phyloP scores from a whole-genome alignment of 1,140 invertebrate genomes.

The Condylostylus longicornis region DNA sequence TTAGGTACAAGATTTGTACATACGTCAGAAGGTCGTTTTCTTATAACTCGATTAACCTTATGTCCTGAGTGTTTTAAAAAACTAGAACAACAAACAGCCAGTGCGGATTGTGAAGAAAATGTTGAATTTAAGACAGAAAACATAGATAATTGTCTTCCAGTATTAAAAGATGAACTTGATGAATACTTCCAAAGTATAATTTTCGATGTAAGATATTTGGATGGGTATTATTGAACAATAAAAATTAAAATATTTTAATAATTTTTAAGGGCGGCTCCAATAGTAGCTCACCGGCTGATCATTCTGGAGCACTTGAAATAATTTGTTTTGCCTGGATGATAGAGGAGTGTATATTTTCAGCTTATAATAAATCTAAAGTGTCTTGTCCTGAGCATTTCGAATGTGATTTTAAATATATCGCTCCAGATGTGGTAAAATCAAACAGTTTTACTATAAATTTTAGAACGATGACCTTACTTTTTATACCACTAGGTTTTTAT shows the following conservation, averaged over 20 bases:
- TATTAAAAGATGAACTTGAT: too few species aligned
- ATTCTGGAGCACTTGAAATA: too few species aligned
- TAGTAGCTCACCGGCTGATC: too few species aligned
- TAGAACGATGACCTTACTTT: constrained; percentile 7
- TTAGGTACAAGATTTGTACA: constrained; percentile 92
- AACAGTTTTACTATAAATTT: constrained; percentile 4
- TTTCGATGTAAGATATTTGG: too few species aligned
- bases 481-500: constrained; percentile 81
- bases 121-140: too few species aligned
- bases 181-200: too few species aligned
- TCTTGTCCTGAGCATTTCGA: constrained; percentile 49
- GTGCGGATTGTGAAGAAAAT: too few species aligned
- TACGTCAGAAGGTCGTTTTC: constrained; percentile 86
- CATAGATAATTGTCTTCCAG: too few species aligned
- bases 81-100: constrained; percentile 10
- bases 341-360: constrained; percentile 87
- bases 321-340: constrained; percentile 65
- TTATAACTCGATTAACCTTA: constrained; percentile 88
- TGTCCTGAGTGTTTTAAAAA: constrained; percentile 67
- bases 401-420: constrained; percentile 44
- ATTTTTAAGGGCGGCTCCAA: too few species aligned
- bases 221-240: constrained; percentile 10
- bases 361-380: constrained; percentile 44
- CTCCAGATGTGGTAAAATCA: constrained; percentile 62
- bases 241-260: constrained; percentile 13